Evolutionary conservation across 1,140 invertebrate genomes (phyloP), one percentile per base, ranked within the genome.

Genomic region (Aphidius gifuensis): DNA sequence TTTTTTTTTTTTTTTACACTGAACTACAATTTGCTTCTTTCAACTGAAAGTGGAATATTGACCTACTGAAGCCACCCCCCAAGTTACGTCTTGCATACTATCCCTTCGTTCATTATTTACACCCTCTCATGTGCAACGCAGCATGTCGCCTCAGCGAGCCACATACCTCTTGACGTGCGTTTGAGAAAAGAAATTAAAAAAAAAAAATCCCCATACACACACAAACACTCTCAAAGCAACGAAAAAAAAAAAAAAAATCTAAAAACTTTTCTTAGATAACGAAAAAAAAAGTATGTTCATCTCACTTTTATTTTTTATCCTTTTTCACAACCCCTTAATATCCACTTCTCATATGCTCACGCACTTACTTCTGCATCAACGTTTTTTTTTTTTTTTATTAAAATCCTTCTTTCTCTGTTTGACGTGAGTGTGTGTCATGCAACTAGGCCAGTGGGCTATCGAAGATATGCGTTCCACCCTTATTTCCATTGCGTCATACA

Each of bases 71-170:
- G 62, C 58, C 65, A 71, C 71, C 71, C 66, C 64, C 64, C 39
- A 47, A 58, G 40, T 40, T n/a, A 50, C 50, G 61, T 39, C 62
- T 64, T 57, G 58, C 64, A 66, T 66, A 71, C 72, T 69, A 68
- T 72, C 68, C 72, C 73, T 73, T 69, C 71, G 69, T 73, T 74
- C 71, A 74, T 74, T 74, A 74, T 74, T 74, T 72, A 74, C 71
- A 70, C 73, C 72, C 72, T 71, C 67, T 23, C 1, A 23, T 23
- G 23, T 23, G 23, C 23, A 23, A 23, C 23, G 23, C 23, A 23
- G 23, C 3, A 23, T 23, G 23, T 23, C 56, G 61, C 64, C 62
- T 44, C 16, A 45, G 53, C 46, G 44, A 42, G 43, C 8, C 16
- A 39, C 60, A 63, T 64, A 65, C 63, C 60, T 67, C 23, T 23